phyloP scores from a whole-genome alignment of 2,113 vertebrate species.

The Scophthalmus maximus region DNA sequence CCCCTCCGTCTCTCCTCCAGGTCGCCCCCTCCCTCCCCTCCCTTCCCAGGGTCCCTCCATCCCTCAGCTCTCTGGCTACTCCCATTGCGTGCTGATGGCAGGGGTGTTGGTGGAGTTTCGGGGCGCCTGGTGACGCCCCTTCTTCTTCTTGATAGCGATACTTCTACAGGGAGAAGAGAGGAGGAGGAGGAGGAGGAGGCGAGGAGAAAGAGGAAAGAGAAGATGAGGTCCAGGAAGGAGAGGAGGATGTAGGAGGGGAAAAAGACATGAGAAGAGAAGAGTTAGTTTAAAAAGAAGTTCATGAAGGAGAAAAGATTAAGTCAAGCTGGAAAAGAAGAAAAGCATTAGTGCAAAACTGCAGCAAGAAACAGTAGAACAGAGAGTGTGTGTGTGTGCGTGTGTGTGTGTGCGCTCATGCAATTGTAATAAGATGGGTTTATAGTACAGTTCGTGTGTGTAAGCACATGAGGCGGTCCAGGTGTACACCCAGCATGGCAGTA shows the following conservation, averaged over 20 bases:
- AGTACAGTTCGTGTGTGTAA: constrained; percentile 28
- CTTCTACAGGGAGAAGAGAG: constrained; percentile 57
- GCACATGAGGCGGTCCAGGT: constrained; percentile 55
- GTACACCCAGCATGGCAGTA: constrained; percentile 62
- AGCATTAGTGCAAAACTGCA: constrained; percentile 34
- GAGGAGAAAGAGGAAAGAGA: not conserved
- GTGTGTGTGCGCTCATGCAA: constrained; percentile 21
- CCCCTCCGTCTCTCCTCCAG: constrained; percentile 21
- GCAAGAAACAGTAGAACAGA: constrained; percentile 20
- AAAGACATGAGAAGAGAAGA: not conserved
- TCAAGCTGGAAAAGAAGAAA: no score
- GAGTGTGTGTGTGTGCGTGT: not conserved
- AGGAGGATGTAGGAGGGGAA: not conserved
- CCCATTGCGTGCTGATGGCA: constrained; percentile 75
- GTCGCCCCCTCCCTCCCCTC: constrained; percentile 27
- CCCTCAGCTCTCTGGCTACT: constrained; percentile 64
- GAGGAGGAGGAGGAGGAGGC: not conserved
- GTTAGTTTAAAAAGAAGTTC: not conserved
- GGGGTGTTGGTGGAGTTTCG: constrained; percentile 72
- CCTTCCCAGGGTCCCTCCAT: constrained; percentile 64
- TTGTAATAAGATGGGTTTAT: constrained; percentile 40
- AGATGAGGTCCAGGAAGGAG: not conserved
- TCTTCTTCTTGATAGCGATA: constrained; percentile 79
- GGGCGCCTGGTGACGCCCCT: constrained; percentile 71
- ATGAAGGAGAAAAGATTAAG: constrained; percentile 1